A percentile compares a stretch with the other conserved stretches of the same genome.
These are phyloP conservation scores for Sander vitreus DNA, from an alignment of 2,113 vertebrate genomes.

Conservation along the genomic window DNA sequence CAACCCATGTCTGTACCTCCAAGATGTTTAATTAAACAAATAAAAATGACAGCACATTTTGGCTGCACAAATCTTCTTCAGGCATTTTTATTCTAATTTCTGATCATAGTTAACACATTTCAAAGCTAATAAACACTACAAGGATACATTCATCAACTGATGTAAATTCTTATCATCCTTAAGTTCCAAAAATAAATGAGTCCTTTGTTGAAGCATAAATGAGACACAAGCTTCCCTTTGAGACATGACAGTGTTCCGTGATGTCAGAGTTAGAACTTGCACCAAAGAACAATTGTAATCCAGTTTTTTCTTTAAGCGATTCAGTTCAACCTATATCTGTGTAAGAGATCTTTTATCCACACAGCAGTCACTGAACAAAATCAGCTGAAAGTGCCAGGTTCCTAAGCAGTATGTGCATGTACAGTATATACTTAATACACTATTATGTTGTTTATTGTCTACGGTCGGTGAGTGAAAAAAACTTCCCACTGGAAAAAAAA, in stretches of 20 bases:
- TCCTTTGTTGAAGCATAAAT: slow-evolving; percentile 24
- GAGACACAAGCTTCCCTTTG: slow-evolving; percentile 22
- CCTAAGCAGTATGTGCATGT: background rate
- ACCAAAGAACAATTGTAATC: background rate
- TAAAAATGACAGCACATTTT: background rate
- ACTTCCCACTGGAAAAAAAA: background rate
- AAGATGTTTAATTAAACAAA: slow-evolving; percentile 21
- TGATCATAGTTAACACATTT: slow-evolving; percentile 7
- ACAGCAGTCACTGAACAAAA: background rate
- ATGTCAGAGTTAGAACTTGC: too few species aligned
- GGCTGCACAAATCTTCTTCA: background rate
- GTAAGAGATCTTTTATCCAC: background rate
- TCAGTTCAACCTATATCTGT: background rate
- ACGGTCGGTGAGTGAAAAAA: background rate
- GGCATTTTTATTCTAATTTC: slow-evolving; percentile 2
- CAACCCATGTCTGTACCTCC: background rate
- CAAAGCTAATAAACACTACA: slow-evolving; percentile 2
- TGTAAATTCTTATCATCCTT: slow-evolving; percentile 15
- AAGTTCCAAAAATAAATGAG: slow-evolving; percentile 38
- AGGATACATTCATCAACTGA: slow-evolving; percentile 1
- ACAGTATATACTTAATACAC: background rate
- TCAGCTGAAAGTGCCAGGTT: background rate
- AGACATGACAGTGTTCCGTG: too few species aligned
- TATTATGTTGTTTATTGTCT: background rate
- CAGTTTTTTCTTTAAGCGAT: background rate